Conservation (phyloP, 2,888 invertebrate genomes). For the Eilema depressum region DNA sequence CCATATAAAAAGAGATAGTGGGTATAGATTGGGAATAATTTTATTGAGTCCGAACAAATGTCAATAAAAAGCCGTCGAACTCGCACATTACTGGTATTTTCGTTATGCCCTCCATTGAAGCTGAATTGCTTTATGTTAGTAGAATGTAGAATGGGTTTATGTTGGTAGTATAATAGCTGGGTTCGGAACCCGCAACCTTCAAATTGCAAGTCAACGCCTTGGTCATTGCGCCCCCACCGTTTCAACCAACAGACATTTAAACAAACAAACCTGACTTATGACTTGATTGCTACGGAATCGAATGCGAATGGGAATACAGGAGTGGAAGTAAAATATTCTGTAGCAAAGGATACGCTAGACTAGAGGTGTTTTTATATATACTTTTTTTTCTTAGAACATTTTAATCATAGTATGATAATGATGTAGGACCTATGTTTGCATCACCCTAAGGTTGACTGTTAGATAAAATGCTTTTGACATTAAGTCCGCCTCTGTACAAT, state of each 20-base stretch:
- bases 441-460: no score
- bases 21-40: background rate
- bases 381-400: no score
- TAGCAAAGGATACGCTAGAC: no score
- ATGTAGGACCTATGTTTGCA: no score
- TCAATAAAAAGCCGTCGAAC: background rate
- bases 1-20: background rate
- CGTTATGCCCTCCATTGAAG: background rate
- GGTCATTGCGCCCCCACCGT: background rate
- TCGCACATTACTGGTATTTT: background rate
- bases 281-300: background rate
- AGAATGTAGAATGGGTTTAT: background rate
- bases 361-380: no score
- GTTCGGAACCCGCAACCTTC: background rate
- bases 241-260: background rate
- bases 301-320: background rate
- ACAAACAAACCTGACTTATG: background rate
- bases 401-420: no score
- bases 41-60: background rate
- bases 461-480: no score
- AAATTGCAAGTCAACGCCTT: background rate
- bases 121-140: no score
- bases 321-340: no score
- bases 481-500: no score
- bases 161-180: background rate